Evolutionary conservation across 2,888 invertebrate genomes (phyloP).

Genomic region (Brachyptera risi): DNA sequence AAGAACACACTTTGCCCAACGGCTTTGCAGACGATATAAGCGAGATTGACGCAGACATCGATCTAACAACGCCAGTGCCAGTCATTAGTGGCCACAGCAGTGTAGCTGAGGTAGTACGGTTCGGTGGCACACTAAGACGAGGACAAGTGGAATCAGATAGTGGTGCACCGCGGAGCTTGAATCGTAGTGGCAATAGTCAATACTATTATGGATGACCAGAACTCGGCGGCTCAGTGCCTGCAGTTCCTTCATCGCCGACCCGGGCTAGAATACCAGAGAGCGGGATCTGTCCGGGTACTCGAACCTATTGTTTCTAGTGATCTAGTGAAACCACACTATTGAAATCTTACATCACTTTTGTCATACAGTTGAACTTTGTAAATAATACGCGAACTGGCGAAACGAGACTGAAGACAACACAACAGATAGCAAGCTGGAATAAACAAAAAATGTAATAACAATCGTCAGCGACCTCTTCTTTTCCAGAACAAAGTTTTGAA

Average conservation of each 20-base stretch:
- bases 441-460: too few species aligned
- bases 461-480: too few species aligned
- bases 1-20: constrained; percentile 72
- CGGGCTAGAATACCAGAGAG: constrained; percentile 7
- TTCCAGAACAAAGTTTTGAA: too few species aligned
- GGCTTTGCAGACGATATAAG: constrained; percentile 85
- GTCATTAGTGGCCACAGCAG: constrained; percentile 25
- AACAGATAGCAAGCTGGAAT: too few species aligned
- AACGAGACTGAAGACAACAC: too few species aligned
- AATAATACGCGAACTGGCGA: too few species aligned
- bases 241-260: constrained; percentile 20
- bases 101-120: constrained; percentile 40
- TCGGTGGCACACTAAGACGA: constrained; percentile 37
- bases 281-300: constrained; percentile 49
- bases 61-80: constrained; percentile 58
- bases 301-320: constrained; percentile 56
- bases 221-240: constrained; percentile 31
- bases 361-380: too few species aligned
- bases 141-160: constrained; percentile 34
- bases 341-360: too few species aligned
- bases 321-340: not conserved
- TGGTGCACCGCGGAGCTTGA: constrained; percentile 58
- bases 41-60: constrained; percentile 77
- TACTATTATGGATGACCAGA: constrained; percentile 77
- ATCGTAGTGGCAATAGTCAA: constrained; percentile 60